Evolutionary conservation across 2,797 vertebrate species (phyloP), one percentile per base, ranked within the genome.

Genomic region (Manis javanica): DNA sequence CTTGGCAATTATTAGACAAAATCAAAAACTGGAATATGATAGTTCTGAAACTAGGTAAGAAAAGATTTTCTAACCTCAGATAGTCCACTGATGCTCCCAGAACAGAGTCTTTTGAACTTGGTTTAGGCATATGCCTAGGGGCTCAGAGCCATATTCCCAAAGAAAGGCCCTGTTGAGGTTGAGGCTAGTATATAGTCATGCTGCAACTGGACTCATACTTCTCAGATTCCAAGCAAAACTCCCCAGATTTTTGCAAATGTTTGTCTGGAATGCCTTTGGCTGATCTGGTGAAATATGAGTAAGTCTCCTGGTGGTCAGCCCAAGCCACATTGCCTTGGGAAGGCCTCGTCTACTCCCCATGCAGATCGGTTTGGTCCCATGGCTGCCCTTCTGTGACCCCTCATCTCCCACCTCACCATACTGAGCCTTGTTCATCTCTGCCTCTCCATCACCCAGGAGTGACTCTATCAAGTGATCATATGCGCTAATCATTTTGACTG

Each of bases 131-230:
- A 26, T 15, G 15, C 5, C 49, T 61, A 46, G 79, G 24, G 64
- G 69, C 15, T 12, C 23, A 90, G 46, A 88, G 19, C 5, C 3
- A 4, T 4, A 14, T 31, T 63, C 39, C 59, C 29, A 31, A 1
- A 6, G 42, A 26, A 64, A 82, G 42, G 6, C 1, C 5, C 37
- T 31, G 21, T 7, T 12, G 29, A 21, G 12, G 0, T 18, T 42
- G 10, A 69, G 4, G 14, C 29, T 0, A 4, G 2, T 19, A n/a
- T 14, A 29, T 9, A 12, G 24, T 55, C 46, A 84, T 1, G 6
- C 4, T 55, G 31, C 0, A 42, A 5, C 42, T n/a, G 57, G 13
- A 66, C 11, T 14, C 6, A 26, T 24, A 55, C 23, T 37, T n/a
- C 64, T 42, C 4, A 55, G 14, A 64, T 31, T 55, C 51, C 29